phyloP scores from a whole-genome alignment of 1,140 invertebrate genomes.

The Diabrotica virgifera region DNA sequence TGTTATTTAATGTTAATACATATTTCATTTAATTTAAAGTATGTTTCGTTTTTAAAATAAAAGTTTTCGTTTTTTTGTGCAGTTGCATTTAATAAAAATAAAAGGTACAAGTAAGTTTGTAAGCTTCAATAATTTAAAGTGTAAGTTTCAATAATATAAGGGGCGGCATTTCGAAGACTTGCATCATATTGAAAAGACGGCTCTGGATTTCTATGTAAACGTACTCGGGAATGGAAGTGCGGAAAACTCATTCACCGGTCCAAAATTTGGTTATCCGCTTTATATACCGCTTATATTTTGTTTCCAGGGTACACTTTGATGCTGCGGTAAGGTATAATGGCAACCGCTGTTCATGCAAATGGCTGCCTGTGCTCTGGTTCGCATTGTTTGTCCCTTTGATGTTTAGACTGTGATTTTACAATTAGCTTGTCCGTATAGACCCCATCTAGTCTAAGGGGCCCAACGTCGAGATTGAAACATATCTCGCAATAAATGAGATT shows the following conservation, averaged over 20 bases:
- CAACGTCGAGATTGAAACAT: constrained; percentile 23
- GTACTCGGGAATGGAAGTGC: constrained; percentile 20
- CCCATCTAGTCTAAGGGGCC: constrained; percentile 16
- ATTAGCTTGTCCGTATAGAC: neutral
- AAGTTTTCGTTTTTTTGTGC: too few species aligned
- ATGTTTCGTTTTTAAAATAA: too few species aligned
- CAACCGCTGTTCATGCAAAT: constrained; percentile 40
- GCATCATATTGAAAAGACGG: too few species aligned
- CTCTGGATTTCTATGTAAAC: neutral
- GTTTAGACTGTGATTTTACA: constrained; percentile 25
- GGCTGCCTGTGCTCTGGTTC: constrained; percentile 35
- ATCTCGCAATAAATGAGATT: constrained; percentile 26
- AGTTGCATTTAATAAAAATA: too few species aligned
- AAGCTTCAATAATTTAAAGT: too few species aligned
- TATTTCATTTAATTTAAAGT: too few species aligned
- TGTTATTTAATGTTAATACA: too few species aligned
- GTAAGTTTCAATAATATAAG: too few species aligned
- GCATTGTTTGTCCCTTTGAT: constrained; percentile 25
- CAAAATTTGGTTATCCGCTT: constrained; percentile 33
- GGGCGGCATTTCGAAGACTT: too few species aligned
- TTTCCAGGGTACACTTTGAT: constrained; percentile 37
- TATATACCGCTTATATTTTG: constrained; percentile 31
- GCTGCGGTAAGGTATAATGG: constrained; percentile 35
- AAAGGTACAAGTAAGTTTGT: too few species aligned
- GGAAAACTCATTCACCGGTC: constrained; percentile 36